These are phyloP conservation scores for Clepsis dumicolana DNA, from an alignment of 2,888 invertebrate genomes.

Conservation along the genomic window DNA sequence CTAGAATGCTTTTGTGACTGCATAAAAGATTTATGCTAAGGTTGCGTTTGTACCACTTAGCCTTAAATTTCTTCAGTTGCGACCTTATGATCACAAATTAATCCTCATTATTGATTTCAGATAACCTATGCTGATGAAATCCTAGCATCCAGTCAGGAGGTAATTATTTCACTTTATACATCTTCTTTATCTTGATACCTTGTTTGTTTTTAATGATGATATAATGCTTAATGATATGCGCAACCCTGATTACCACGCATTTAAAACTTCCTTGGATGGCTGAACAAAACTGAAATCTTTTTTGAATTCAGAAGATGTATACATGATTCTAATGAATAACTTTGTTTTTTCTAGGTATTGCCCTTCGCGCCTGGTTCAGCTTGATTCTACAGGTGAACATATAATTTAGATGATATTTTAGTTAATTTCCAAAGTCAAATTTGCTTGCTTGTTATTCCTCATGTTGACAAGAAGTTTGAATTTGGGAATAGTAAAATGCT, in stretches of 20 bases:
- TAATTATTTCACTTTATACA: neutral
- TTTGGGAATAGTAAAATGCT: conserved; percentile 72
- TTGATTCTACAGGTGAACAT: conserved; percentile 45
- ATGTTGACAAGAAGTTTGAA: conserved; percentile 63
- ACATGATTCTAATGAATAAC: neutral
- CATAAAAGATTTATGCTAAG: neutral
- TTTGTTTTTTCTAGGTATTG: conserved; percentile 25
- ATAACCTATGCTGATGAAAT: neutral
- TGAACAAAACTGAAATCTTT: conserved; percentile 56
- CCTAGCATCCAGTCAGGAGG: neutral
- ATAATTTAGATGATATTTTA: neutral
- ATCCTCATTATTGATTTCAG: neutral
- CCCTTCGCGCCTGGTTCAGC: neutral
- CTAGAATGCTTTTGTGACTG: too few species aligned
- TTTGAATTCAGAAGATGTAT: neutral
- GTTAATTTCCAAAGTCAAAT: conserved; percentile 56
- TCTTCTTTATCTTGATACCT: neutral
- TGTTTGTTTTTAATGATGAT: conserved; percentile 69
- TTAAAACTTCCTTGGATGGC: conserved; percentile 86
- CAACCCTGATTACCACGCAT: conserved; percentile 85
- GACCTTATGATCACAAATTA: neutral
- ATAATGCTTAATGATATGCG: conserved; percentile 82
- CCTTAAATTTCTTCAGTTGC: neutral
- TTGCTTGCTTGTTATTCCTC: conserved; percentile 58
- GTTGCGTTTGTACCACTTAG: neutral